These are phyloP conservation scores for Brachystomella parvula DNA, from an alignment of 1,140 invertebrate species.

Conservation along the genomic window DNA sequence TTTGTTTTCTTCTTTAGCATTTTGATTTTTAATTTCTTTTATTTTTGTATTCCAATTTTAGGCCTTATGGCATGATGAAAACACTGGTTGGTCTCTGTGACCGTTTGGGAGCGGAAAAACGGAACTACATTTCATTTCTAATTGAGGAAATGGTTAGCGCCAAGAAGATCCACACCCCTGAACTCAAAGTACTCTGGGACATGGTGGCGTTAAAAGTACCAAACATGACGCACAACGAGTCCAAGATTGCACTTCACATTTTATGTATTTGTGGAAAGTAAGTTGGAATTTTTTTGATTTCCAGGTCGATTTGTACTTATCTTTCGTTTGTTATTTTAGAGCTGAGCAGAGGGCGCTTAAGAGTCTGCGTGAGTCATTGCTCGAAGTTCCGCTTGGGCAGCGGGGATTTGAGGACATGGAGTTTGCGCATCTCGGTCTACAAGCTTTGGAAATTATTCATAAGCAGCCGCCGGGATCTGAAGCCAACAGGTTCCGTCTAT, in stretches of 20 bases:
- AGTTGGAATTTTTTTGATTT: not conserved
- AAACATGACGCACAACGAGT: not conserved
- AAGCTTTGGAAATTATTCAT: not conserved
- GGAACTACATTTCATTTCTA: not conserved
- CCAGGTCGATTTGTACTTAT: not conserved
- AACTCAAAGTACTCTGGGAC: not conserved
- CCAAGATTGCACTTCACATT: not conserved
- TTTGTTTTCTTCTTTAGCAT: too few relatives aligned
- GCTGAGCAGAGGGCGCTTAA: not conserved
- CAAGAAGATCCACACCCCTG: not conserved
- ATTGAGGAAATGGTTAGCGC: not conserved
- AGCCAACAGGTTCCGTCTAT: not conserved
- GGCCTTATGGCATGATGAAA: not conserved
- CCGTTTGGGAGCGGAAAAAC: not conserved
- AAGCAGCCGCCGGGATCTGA: not conserved
- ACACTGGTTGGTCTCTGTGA: not conserved
- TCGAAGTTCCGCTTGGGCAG: not conserved
- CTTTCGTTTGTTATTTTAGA: not conserved
- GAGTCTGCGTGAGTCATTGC: not conserved
- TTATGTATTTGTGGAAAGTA: not conserved
- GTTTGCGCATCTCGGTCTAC: not conserved
- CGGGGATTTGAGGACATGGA: conserved; percentile 1
- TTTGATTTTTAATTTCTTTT: not conserved
- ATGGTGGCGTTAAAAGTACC: not conserved
- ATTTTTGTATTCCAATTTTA: not conserved